Evolutionary conservation across 2,888 invertebrate genomes (phyloP), one percentile per base, ranked within the genome.

Genomic region (Machimus atricapillus): DNA sequence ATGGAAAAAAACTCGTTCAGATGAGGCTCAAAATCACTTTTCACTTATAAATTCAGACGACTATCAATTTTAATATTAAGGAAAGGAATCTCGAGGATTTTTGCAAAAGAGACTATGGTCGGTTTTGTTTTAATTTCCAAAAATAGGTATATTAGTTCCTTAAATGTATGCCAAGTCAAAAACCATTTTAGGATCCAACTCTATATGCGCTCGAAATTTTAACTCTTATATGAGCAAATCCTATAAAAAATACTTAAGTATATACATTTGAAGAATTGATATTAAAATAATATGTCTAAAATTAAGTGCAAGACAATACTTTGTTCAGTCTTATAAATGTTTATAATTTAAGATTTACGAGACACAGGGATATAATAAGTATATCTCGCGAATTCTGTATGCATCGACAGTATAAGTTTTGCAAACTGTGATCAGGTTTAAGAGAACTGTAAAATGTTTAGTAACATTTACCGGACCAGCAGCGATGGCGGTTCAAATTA

Each of bases 351-450:
- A 52, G 52, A 46, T 52, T 5, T 5, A n/a, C 1, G 5, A n/a
- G n/a, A 52, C n/a, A 52, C 52, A 52, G n/a, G n/a, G 52, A n/a
- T n/a, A 52, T 52, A 19, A 52, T 52, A 52, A n/a, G 52, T 6
- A 19, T 52, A 52, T 52, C 52, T n/a, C 52, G 14, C 40, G 73
- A 66, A 23, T 81, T 82, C 52, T 82, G 23, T 34, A 23, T 82
- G 58, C 56, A 58, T 82, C 43, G 73, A 83, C 23, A 66, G 16
- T 19, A 73, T 73, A 16, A 16, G 66, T 83, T 83, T 83, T 83
- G 34, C 40, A 19, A 83, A 83, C 83, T 83, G 83, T 83, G 83
- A 83, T 83, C 58, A 73, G 83, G 27, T 83, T 40, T 83, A 73
- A 83, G 40, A 52, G 52, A 19, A 52, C 2, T 19, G 34, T 73